A percentile compares a stretch with the other conserved stretches of the same genome.
These are phyloP conservation scores for Amniataba percoides DNA, from an alignment of 2,797 vertebrate genomes.

Conservation along the genomic window DNA sequence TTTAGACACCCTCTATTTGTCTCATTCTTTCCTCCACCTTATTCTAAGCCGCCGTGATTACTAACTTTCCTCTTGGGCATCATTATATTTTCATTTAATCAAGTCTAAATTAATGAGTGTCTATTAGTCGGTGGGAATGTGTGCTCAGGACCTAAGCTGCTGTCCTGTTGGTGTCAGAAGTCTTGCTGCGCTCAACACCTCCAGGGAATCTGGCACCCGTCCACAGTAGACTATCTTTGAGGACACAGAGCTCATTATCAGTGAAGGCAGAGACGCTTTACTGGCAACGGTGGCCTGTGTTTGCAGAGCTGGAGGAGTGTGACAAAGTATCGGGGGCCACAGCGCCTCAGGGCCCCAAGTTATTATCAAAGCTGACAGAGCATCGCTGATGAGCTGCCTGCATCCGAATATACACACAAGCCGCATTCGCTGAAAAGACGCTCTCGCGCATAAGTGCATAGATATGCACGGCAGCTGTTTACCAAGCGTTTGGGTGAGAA, in stretches of 20 bases:
- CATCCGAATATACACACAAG: conserved; percentile 43
- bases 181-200: conserved; percentile 38
- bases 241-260: conserved; percentile 78
- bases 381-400: conserved; percentile 62
- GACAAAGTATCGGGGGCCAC: conserved; percentile 67
- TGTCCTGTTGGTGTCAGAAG: conserved; percentile 66
- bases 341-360: conserved; percentile 48
- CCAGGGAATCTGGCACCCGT: conserved; percentile 62
- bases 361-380: conserved; percentile 78
- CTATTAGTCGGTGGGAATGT: conserved; percentile 46
- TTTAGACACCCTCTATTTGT: conserved; percentile 24
- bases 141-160: conserved; percentile 41
- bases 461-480: conserved; percentile 47
- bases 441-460: conserved; percentile 29
- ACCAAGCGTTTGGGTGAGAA: conserved; percentile 40
- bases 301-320: conserved; percentile 70
- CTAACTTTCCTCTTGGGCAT: conserved; percentile 44
- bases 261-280: conserved; percentile 62
- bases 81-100: conserved; percentile 68
- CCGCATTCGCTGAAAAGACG: conserved; percentile 26
- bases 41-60: conserved; percentile 37
- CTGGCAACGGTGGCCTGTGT: conserved; percentile 59
- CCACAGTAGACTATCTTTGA: conserved; percentile 66
- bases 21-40: conserved; percentile 15
- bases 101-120: conserved; percentile 64